Evolutionary conservation across 1,140 invertebrate species (phyloP), one percentile per base, ranked within the genome.

Genomic region (Drosophila yakuba): DNA sequence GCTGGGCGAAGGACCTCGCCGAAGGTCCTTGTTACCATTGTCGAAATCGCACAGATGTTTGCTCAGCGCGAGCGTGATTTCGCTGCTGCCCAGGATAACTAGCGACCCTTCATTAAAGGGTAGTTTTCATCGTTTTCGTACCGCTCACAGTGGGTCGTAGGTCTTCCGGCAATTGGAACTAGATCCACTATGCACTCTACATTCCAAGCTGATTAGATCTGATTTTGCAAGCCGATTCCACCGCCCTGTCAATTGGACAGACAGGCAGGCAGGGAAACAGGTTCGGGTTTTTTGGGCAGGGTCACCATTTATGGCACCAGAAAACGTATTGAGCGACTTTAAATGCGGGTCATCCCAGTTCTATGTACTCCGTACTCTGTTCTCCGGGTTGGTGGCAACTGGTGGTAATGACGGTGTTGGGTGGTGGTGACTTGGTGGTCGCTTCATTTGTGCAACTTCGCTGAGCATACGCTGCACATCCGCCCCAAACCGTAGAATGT

Each of bases 281-380:
- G 83, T 83, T 83, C 78, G 88, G 83, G 79, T 79, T 83, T 83
- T 69, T 43, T n/a, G 25, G 51, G 38, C 67, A 67, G 81, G 77
- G 77, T 78, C 78, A 57, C 63, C 89, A 91, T 91, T 91, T 91
- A 84, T 83, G 68, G 84, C 88, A 88, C 88, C 88, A 88, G 80
- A 89, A 91, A 86, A 91, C 89, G 89, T 91, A 91, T 91, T 91
- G 89, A 62, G 44, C 84, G 89, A 91, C 84, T 91, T 91, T 91
- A 90, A 88, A 89, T 88, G 84, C 80, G 84, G 84, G 83, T 86
- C 75, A 86, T 45, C 54, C 39, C 75, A 86, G 17, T 35, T n/a
- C 35, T 36, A 43, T n/a, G 35, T 45, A 17, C 17, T 17, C 17
- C 36, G 11, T 44, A 20, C 10, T 20, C 43, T 4, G 20, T 11